A percentile compares a stretch with the other conserved stretches of the same genome.
Evolutionary conservation across 2,113 vertebrate genomes (phyloP).

Genomic region (Alaudala cheleensis): DNA sequence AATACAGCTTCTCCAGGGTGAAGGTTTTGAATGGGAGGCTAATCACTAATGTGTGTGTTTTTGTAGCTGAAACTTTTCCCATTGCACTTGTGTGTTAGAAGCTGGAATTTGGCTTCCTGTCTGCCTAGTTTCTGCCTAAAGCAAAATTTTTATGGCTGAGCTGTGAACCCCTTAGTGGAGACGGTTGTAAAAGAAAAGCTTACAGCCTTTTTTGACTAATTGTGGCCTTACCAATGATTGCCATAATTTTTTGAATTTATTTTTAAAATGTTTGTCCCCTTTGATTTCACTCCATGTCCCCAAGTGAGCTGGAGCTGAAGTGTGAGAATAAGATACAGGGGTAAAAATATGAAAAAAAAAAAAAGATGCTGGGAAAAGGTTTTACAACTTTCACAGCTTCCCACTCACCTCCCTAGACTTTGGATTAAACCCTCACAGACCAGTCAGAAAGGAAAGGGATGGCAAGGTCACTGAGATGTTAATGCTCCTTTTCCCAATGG

Average conservation of each 20-base stretch:
- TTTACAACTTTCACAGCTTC: neutral
- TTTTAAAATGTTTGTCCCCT: neutral
- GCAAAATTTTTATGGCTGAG: constrained; percentile 69
- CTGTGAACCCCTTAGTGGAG: constrained; percentile 55
- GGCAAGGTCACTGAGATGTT: neutral
- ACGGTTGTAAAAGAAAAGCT: constrained; percentile 64
- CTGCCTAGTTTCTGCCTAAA: constrained; percentile 67
- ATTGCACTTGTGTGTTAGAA: constrained; percentile 65
- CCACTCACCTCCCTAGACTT: neutral
- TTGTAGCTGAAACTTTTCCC: constrained; percentile 59
- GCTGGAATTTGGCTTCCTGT: constrained; percentile 67
- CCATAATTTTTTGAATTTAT: constrained; percentile 10
- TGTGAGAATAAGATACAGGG: neutral
- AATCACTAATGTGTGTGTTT: constrained; percentile 49
- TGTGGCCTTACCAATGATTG: constrained; percentile 34
- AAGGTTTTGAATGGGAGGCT: constrained; percentile 52
- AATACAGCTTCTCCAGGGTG: constrained; percentile 38
- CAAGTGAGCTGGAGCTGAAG: neutral
- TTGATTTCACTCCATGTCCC: neutral
- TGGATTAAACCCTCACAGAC: neutral
- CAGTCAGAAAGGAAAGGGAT: neutral
- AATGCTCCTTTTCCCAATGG: neutral
- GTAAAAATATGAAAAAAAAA: neutral
- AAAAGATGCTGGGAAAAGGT: neutral
- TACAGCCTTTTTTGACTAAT: constrained; percentile 65